Percentiles rank a stretch among this genome's conserved stretches.
These are phyloP conservation scores for Mionectes macconnelli DNA, from an alignment of 2,113 vertebrate genomes.

Conservation along the genomic window DNA sequence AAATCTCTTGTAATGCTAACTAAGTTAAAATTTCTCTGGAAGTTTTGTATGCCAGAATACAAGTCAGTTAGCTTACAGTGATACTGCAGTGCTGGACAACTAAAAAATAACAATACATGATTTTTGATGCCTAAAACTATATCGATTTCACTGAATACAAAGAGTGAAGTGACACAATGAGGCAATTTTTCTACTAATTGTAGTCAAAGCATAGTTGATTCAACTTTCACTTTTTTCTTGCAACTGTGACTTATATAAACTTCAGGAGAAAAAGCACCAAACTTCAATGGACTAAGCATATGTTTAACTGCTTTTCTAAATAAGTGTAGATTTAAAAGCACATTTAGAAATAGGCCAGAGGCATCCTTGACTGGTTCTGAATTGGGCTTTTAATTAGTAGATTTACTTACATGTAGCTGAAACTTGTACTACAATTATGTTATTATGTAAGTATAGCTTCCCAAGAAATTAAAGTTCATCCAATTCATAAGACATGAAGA, in stretches of 20 bases:
- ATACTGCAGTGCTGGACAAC: not conserved
- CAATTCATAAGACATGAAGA: not conserved
- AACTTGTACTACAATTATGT: not conserved
- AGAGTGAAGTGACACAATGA: not conserved
- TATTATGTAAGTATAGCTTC: not conserved
- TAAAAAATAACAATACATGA: rapidly evolving
- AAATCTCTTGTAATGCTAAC: not conserved
- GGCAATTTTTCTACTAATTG: not conserved
- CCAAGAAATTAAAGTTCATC: not conserved
- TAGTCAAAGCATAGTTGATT: not conserved
- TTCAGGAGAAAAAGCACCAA: not conserved
- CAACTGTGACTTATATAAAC: not conserved
- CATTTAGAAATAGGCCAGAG: not conserved
- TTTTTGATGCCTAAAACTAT: not conserved
- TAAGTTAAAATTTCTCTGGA: not conserved
- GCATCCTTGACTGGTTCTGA: not conserved
- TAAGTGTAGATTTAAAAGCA: not conserved
- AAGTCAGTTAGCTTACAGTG: not conserved
- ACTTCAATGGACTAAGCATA: not conserved
- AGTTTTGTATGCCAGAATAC: not conserved
- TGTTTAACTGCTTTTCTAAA: not conserved
- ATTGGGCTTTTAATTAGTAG: not conserved
- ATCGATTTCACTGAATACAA: not conserved
- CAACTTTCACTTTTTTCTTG: not conserved
- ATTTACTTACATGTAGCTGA: not conserved